Evolutionary conservation across 2,797 vertebrate genomes (phyloP).

Genomic region (Vespertilio murinus): DNA sequence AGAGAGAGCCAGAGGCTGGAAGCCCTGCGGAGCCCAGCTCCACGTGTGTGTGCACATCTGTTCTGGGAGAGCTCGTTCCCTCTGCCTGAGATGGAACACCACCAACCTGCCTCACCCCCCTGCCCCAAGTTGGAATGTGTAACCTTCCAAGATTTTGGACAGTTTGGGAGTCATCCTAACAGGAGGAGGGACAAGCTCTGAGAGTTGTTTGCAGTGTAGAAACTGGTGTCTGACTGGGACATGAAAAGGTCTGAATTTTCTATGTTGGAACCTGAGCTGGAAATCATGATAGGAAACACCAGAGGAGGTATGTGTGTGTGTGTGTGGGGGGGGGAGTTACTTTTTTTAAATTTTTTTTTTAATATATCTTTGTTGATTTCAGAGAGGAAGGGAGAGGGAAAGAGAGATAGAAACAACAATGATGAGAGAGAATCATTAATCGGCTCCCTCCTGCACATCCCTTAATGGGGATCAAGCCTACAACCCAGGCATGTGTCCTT

Average conservation of each 20-base stretch:
- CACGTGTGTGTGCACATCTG: background rate
- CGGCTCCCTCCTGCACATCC: no score
- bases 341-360: background rate
- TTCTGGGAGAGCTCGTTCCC: background rate
- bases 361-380: no score
- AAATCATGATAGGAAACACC: background rate
- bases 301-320: background rate
- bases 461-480: no score
- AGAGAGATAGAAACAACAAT: no score
- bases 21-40: background rate
- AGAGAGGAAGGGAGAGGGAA: no score
- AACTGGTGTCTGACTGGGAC: background rate
- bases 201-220: background rate
- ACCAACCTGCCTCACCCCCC: background rate
- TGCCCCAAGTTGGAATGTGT: background rate
- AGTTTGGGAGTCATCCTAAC: background rate
- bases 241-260: conserved; percentile 9
- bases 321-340: background rate
- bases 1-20: background rate
- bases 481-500: no score
- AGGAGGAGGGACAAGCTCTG: background rate
- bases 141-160: background rate
- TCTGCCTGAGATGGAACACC: background rate
- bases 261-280: background rate
- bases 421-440: no score